These are phyloP conservation scores for Laspeyria flexula DNA, from an alignment of 2,888 invertebrate genomes.

Conservation along the genomic window DNA sequence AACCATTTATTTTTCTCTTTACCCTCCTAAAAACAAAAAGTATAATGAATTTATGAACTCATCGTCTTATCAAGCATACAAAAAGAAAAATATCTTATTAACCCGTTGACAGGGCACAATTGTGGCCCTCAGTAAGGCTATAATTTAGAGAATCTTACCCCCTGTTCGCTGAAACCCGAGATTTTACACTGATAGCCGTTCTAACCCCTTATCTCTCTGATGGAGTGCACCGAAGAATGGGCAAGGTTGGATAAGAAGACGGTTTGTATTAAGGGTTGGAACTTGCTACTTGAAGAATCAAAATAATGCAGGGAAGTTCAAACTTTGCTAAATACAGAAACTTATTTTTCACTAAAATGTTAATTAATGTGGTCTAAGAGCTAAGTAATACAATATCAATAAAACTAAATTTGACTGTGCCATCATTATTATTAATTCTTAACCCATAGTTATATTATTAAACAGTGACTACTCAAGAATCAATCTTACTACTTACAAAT, in stretches of 20 bases:
- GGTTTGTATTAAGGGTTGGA: neutral
- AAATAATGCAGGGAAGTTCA: no score
- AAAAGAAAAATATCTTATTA: constrained; percentile 59
- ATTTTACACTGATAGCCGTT: constrained; percentile 66
- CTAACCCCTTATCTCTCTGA: constrained; percentile 65
- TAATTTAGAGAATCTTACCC: constrained; percentile 77
- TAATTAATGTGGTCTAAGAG: no score
- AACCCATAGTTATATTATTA: no score
- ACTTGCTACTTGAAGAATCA: no score
- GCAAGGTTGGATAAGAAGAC: constrained; percentile 28
- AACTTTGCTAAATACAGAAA: no score
- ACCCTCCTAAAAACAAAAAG: constrained; percentile 10
- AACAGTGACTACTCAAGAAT: no score
- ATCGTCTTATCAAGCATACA: constrained; percentile 39
- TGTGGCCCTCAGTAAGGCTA: constrained; percentile 53
- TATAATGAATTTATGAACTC: constrained; percentile 60
- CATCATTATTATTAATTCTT: no score
- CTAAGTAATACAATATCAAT: no score
- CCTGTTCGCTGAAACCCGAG: constrained; percentile 73
- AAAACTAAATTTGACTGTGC: no score
- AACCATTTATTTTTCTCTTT: no score
- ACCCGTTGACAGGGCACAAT: constrained; percentile 68
- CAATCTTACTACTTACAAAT: no score
- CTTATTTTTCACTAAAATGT: no score
- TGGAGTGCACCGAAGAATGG: constrained; percentile 29